Conservation (phyloP, 2,888 invertebrate genomes). For the Amiota communis region DNA sequence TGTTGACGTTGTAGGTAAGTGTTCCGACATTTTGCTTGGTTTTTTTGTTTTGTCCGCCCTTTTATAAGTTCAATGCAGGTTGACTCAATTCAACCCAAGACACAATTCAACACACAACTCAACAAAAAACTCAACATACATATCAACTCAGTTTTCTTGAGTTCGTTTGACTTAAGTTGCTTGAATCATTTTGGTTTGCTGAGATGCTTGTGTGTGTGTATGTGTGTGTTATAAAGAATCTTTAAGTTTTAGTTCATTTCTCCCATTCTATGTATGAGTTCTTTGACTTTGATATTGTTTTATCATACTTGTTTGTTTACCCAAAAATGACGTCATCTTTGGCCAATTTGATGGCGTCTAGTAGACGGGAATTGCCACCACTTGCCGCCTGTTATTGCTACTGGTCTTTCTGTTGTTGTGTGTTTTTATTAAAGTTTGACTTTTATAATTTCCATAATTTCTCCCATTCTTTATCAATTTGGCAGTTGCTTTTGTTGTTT, state of each 20-base stretch:
- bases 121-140: too few species aligned
- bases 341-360: constrained; percentile 3
- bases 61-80: background rate
- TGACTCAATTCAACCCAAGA: too few species aligned
- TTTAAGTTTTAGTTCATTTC: too few species aligned
- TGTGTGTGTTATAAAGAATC: constrained; percentile 21
- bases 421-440: constrained; percentile 13
- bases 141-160: constrained; percentile 30
- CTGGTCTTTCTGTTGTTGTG: constrained; percentile 34
- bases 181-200: too few species aligned
- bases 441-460: constrained; percentile 33
- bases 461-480: constrained; percentile 14
- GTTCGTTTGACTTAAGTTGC: constrained; percentile 4
- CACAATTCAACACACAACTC: too few species aligned
- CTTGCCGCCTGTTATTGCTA: constrained; percentile 8
- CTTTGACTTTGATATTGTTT: background rate
- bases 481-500: constrained; percentile 17
- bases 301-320: background rate
- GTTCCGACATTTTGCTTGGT: constrained; percentile 46
- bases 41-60: constrained; percentile 13
- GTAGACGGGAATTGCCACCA: constrained; percentile 32
- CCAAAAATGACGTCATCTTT: constrained; percentile 21
- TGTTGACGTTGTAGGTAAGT: constrained; percentile 59
- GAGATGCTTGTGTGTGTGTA: constrained; percentile 35
- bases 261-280: too few species aligned